Base-by-base conservation (phyloP, 1,140 invertebrate genomes). In the Brachionus asplanchnoidis region DNA sequence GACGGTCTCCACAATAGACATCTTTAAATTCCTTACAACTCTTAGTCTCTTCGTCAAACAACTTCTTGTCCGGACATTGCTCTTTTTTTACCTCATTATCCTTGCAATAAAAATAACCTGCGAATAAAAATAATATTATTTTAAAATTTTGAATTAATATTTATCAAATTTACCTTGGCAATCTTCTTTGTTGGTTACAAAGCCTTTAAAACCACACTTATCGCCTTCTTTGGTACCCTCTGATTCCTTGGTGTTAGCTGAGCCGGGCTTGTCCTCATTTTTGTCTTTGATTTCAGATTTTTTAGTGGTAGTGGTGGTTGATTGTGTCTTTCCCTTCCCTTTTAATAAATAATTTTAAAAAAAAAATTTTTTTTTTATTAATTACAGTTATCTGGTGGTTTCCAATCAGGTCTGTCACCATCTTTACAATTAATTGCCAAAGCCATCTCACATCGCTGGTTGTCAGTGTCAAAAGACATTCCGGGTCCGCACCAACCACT, bases 391-490 rank as follows among this genome's bases (percentile, higher is more conserved):
- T 84, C 84, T 40, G 84, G 84, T 65, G 84, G 84, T 66, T 73
- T 77, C 84, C 84, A 84, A 65, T 73, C 68, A 20, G 84, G 84
- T 70, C 84, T 70, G 11, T 84, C 73, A 11, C 84, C 84, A 75
- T 84, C 60, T 56, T 84, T 75, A 44, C 84, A 84, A 26, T 84
- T 50, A 23, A 84, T 56, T 28, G 36, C 23, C 9, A 36, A 40
- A 20, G 68, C 20, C 53, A 84, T 75, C 8, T 84, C 84, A 44
- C 84, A 84, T 28, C 84, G 84, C 53, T 78, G 46, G 36, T 84
- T 53, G 36, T 75, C 84, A 28, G 73, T 50, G 65, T 84, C 84
- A 65, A 68, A 84, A n/a, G 84, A 53, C 84, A 84, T 84, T 14
- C 68, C 68, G 6, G 68, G 66, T 12, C 84, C 84, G 28, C 84